Base-by-base conservation (phyloP, 2,113 vertebrate genomes). In the Tetrao urogallus region DNA sequence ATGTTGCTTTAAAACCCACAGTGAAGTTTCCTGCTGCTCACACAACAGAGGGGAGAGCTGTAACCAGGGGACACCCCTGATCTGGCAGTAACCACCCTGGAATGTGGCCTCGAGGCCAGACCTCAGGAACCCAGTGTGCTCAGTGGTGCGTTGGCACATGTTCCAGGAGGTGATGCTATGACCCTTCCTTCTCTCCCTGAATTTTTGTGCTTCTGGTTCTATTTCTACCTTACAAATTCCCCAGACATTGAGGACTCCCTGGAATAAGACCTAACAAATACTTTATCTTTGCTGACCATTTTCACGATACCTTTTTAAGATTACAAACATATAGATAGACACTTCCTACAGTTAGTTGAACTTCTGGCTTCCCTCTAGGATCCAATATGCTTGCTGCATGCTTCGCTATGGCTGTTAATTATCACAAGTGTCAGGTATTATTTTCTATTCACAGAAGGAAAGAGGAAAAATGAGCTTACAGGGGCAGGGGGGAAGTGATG, bases 101-200 rank as follows among this genome's bases (percentile, higher is more conserved):
- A 45, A 30, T 13, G 24, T 25, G 30, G 69, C 48, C 45, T 27
- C 24, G 25, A 18, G 0, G 2, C 10, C 2, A 9, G 50, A 50
- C 34, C 43, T 19, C 1, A 60, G 27, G 3, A 47, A 18, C 13
- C 14, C 56, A 34, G 38, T 25, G 25, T 64, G 16, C 18, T 22
- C 1, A 0, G 3, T 2, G 36, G 8, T 30, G 34, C 9, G 52
- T 40, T 42, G 47, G 25, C 34, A 19, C 5, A 0, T 0, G 19
- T 54, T 47, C 38, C 1, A 7, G 45, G 63, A 63, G 63, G n/a
- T 13, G 47, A 52, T 56, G 67, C 32, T 24, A 3, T 22, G 24
- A 69, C 27, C 15, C 12, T 60, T 76, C 87, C 48, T 61, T 38
- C 56, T 79, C 10, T 8, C 4, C 12, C 12, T 48, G 17, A 8